Conservation (phyloP, 2,797 vertebrate genomes). For the Hippopotamyrus pictus region DNA sequence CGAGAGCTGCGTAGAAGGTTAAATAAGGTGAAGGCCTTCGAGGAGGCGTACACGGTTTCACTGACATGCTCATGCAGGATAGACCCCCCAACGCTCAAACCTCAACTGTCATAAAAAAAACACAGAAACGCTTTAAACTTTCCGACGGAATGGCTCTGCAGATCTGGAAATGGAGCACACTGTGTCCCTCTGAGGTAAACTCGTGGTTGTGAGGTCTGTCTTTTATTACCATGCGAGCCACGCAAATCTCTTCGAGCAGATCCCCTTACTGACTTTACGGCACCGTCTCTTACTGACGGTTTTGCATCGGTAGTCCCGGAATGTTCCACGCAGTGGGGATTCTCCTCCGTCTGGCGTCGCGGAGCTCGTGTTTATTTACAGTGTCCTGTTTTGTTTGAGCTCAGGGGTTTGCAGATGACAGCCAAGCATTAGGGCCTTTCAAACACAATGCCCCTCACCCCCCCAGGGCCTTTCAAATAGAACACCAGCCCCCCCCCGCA, state of each 20-base stretch:
- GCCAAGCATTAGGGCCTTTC: not conserved
- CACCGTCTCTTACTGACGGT: not conserved
- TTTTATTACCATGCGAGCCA: not conserved
- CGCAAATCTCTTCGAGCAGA: not conserved
- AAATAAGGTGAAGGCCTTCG: conserved; percentile 37
- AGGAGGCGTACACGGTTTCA: not conserved
- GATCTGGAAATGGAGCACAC: not conserved
- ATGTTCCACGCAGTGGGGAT: not conserved
- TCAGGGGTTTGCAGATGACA: not conserved
- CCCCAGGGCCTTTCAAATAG: not conserved
- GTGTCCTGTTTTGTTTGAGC: not conserved
- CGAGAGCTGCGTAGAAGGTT: conserved; percentile 27
- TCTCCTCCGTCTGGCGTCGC: not conserved
- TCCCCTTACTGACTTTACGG: not conserved
- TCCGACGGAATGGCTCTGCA: not conserved
- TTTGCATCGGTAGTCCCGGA: not conserved
- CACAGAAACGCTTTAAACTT: not conserved
- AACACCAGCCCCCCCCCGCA: not conserved
- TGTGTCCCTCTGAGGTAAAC: not conserved
- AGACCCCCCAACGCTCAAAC: not conserved
- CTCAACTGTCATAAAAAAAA: not conserved
- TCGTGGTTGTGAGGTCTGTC: not conserved
- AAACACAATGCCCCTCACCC: not conserved
- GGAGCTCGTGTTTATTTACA: not conserved
- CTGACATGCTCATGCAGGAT: not conserved